These are phyloP conservation scores for Campopleginae sp. DNA, from an alignment of 2,888 invertebrate genomes.

Conservation along the genomic window DNA sequence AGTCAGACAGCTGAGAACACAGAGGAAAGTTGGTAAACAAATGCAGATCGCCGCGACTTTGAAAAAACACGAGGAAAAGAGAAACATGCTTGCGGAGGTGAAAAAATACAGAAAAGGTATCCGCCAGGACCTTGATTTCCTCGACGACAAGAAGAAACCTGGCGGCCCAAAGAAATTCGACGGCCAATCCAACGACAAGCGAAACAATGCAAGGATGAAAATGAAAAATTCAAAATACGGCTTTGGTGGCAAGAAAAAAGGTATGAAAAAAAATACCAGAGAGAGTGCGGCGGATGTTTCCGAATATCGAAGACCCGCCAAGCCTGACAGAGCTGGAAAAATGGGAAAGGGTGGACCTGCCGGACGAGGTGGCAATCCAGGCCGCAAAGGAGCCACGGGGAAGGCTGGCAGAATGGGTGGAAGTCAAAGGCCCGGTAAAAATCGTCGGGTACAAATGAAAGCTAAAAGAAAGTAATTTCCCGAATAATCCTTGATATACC, in stretches of 20 bases:
- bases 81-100: slow-evolving; percentile 95
- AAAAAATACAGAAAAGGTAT: slow-evolving; percentile 96
- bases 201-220: slow-evolving; percentile 86
- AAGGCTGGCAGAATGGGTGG: slow-evolving; percentile 66
- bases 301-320: slow-evolving; percentile 84
- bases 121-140: slow-evolving; percentile 91
- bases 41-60: slow-evolving; percentile 93
- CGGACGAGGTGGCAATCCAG: slow-evolving; percentile 69
- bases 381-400: slow-evolving; percentile 65
- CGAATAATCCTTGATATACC: not conserved
- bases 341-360: slow-evolving; percentile 71
- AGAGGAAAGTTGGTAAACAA: slow-evolving; percentile 97
- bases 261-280: slow-evolving; percentile 94
- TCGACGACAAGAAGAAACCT: slow-evolving; percentile 87
- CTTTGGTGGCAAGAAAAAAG: slow-evolving; percentile 97
- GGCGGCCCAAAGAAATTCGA: slow-evolving; percentile 76
- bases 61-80: slow-evolving; percentile 95
- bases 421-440: slow-evolving; percentile 84
- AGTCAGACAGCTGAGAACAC: slow-evolving; percentile 94
- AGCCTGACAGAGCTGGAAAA: slow-evolving; percentile 73
- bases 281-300: slow-evolving; percentile 90
- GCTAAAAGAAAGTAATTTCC: slow-evolving; percentile 79
- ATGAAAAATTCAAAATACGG: slow-evolving; percentile 95
- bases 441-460: slow-evolving; percentile 84
- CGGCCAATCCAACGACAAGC: slow-evolving; percentile 76